A percentile compares a stretch with the other conserved stretches of the same genome.
Conservation (phyloP, 2,888 invertebrate species). For the Labia minor region DNA sequence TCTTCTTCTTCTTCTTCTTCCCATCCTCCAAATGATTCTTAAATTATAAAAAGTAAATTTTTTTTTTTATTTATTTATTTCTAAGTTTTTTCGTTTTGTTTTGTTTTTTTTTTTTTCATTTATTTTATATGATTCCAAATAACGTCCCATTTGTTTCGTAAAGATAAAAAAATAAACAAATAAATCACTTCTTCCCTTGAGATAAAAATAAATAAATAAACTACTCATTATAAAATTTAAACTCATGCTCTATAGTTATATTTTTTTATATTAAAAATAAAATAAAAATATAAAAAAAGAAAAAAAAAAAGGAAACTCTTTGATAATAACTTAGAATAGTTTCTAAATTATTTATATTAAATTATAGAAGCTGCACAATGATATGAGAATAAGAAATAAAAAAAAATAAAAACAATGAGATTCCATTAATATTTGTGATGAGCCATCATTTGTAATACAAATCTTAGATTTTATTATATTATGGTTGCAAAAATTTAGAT, state of each 20-base stretch:
- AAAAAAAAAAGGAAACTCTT: neutral
- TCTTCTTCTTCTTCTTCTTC: no score
- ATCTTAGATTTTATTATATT: constrained; percentile 8
- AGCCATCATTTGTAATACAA: neutral
- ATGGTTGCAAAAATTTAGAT: constrained; percentile 1
- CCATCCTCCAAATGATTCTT: no score
- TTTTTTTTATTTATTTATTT: neutral
- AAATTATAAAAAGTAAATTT: neutral
- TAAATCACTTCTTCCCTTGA: constrained; percentile 5
- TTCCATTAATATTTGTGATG: neutral
- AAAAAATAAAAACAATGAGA: neutral
- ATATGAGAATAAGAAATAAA: neutral
- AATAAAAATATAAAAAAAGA: no score
- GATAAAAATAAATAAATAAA: neutral
- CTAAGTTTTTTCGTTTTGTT: neutral
- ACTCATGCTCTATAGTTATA: neutral
- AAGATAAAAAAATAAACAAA: neutral
- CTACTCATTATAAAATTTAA: neutral
- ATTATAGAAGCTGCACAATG: neutral
- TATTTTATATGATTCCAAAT: neutral
- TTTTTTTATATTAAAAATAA: constrained; percentile 13
- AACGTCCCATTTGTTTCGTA: neutral
- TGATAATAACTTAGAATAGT: neutral
- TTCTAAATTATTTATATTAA: constrained; percentile 13
- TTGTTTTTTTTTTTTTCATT: neutral